These are phyloP conservation scores for Apodemia zela DNA, from an alignment of 2,888 invertebrate genomes.

Conservation along the genomic window DNA sequence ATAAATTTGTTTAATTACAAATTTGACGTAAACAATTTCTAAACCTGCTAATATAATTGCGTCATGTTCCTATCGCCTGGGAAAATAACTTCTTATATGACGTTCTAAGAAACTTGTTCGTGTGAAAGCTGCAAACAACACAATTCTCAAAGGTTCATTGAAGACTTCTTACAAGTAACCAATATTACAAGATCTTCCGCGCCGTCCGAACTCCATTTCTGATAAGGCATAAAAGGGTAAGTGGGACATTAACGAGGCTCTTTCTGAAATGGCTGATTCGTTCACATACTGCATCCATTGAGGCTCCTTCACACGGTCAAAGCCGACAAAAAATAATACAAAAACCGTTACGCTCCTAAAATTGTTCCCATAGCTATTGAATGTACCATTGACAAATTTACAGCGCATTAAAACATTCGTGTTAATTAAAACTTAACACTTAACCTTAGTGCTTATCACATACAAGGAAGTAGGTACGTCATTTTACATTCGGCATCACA, in stretches of 20 bases:
- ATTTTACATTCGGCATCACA: background rate
- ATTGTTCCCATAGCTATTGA: conserved; percentile 72
- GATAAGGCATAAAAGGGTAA: conserved; percentile 27
- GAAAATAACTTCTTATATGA: conserved; percentile 37
- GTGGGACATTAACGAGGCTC: conserved; percentile 41
- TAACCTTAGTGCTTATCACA: conserved; percentile 2
- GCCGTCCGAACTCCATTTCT: conserved; percentile 34
- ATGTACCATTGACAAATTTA: conserved; percentile 68
- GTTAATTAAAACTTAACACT: conserved; percentile 8
- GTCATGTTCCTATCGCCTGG: conserved; percentile 27
- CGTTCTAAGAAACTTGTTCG: conserved; percentile 39
- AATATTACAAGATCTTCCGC: conserved; percentile 43
- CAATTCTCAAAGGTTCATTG: conserved; percentile 67
- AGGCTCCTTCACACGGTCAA: conserved; percentile 75
- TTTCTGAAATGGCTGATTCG: conserved; percentile 44
- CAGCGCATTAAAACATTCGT: background rate
- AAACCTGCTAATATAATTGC: conserved; percentile 19
- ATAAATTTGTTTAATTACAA: background rate
- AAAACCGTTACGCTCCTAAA: conserved; percentile 78
- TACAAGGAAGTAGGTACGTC: background rate
- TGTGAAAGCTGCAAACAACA: conserved; percentile 66
- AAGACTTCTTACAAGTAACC: conserved; percentile 45
- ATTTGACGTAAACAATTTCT: background rate
- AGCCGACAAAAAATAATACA: conserved; percentile 76
- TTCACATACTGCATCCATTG: conserved; percentile 72